Conservation (phyloP, 37 sponge, comb jelly and placozoan genomes). For the Beroe forskalii region DNA sequence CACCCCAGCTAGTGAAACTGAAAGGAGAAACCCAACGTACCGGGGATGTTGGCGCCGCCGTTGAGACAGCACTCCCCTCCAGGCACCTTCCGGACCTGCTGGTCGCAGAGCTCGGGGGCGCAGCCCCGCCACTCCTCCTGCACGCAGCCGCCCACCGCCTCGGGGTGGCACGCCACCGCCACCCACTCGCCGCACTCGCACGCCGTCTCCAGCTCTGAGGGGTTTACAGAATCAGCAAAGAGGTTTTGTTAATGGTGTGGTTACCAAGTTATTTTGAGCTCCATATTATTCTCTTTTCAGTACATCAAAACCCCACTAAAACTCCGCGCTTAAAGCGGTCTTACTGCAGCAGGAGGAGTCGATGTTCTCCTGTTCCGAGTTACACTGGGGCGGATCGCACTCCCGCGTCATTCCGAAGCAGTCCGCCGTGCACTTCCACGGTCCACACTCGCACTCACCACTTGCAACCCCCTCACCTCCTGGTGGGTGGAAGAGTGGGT, state of each 20-base stretch:
- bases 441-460: background rate
- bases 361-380: background rate
- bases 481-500: too few species aligned
- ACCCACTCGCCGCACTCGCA: slow-evolving; percentile 36
- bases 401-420: background rate
- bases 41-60: too few species aligned
- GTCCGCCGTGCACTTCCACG: background rate
- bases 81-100: background rate
- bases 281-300: too few species aligned
- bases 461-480: background rate
- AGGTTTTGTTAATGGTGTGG: too few species aligned
- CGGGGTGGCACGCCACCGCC: slow-evolving; percentile 1
- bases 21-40: too few species aligned
- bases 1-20: too few species aligned
- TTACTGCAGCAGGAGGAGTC: background rate
- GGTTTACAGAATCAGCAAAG: too few species aligned
- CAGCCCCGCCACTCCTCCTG: slow-evolving; percentile 41
- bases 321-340: too few species aligned
- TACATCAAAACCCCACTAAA: too few species aligned
- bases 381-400: background rate
- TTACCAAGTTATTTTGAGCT: too few species aligned
- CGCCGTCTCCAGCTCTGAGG: background rate
- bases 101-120: background rate
- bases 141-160: background rate
- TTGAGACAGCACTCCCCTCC: background rate